A percentile compares a stretch with the other conserved stretches of the same genome.
These are phyloP conservation scores for Macrobrachium rosenbergii DNA, from an alignment of 1,140 invertebrate genomes.

Conservation along the genomic window DNA sequence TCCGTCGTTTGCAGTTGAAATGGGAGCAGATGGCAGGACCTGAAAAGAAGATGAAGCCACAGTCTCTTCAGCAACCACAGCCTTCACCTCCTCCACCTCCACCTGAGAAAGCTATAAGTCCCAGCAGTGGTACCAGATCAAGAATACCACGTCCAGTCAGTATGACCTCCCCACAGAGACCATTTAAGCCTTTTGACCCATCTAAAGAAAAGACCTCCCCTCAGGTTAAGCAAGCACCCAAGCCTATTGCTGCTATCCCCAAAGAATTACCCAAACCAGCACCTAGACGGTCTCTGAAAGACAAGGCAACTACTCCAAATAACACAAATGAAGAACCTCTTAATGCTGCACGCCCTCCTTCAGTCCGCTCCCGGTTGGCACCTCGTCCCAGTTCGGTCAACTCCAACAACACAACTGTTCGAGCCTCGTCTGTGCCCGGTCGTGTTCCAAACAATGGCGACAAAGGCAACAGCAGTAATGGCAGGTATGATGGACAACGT, in stretches of 20 bases:
- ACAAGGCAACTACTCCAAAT: constrained; percentile 47
- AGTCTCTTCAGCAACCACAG: constrained; percentile 14
- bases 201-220: constrained; percentile 65
- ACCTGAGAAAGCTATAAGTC: constrained; percentile 61
- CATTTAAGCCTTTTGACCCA: constrained; percentile 65
- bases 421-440: constrained; percentile 66
- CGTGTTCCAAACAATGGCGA: constrained; percentile 49
- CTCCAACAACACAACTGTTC: constrained; percentile 45
- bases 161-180: constrained; percentile 65
- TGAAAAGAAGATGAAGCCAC: constrained; percentile 37
- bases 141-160: constrained; percentile 81
- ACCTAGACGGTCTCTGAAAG: constrained; percentile 64
- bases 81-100: neutral
- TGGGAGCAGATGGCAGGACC: constrained; percentile 81
- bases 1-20: constrained; percentile 85
- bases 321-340: neutral
- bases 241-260: constrained; percentile 46
- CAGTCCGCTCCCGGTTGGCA: constrained; percentile 58
- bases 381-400: constrained; percentile 46
- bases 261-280: constrained; percentile 66
- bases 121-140: constrained; percentile 74
- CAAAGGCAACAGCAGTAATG: constrained; percentile 54
- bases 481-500: constrained; percentile 62
- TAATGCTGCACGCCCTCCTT: constrained; percentile 38
- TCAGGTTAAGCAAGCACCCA: constrained; percentile 60